phyloP scores from a whole-genome alignment of 2,113 vertebrate genomes.

The Narcine bancroftii region DNA sequence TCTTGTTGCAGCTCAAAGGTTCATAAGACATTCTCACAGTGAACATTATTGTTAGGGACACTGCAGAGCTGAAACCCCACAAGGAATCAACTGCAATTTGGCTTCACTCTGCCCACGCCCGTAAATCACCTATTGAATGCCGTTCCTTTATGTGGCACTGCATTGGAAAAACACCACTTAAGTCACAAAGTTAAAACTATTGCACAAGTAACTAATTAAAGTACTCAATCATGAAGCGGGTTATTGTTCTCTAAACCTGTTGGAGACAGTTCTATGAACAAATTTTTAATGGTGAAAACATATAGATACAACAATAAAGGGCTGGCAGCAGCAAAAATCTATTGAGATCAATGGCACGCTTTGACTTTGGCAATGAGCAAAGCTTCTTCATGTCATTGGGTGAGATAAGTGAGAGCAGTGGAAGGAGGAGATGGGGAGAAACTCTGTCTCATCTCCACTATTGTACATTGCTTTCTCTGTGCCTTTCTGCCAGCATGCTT shows the following conservation, averaged over 20 bases:
- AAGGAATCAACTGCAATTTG: too few species aligned
- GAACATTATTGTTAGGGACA: background rate
- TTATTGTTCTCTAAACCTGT: background rate
- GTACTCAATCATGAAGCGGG: background rate
- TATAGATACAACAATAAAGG: background rate
- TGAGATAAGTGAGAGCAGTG: background rate
- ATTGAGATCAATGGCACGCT: slow-evolving; percentile 6
- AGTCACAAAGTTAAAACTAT: background rate
- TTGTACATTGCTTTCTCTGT: background rate
- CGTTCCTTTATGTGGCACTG: background rate
- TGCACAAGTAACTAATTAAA: slow-evolving; percentile 5
- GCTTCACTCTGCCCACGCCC: too few species aligned
- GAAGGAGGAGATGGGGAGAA: background rate
- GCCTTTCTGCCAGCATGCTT: background rate
- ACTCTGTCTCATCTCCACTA: background rate
- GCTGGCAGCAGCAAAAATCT: slow-evolving; percentile 2
- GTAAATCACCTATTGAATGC: background rate
- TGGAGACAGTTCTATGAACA: background rate
- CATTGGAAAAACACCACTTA: background rate
- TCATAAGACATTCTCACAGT: background rate
- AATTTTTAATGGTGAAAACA: background rate
- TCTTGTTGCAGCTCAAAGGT: background rate
- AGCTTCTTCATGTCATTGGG: background rate
- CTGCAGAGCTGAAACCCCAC: background rate
- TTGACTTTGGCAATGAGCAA: background rate